Base-by-base conservation (phyloP, 2,113 vertebrate genomes). In the Urocolius indicus region DNA sequence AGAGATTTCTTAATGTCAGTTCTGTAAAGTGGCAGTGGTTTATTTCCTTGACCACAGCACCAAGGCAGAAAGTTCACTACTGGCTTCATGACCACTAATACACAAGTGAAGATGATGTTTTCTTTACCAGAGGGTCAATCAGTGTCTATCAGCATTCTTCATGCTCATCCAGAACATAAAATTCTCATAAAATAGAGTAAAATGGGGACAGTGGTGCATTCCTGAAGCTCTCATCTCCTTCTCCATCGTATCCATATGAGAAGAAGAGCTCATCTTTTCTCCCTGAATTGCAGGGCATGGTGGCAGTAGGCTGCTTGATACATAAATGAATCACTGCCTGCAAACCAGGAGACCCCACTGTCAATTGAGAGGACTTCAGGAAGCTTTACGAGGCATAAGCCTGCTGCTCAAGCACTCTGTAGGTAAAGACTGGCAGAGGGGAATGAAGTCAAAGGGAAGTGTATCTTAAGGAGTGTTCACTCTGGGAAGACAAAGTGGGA, bases 131-230 rank as follows among this genome's bases (percentile, higher is more conserved):
- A 69, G 38, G 38, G 51, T 66, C 74, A 57, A 30, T 63, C 58
- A 46, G 1, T 29, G 59, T 49, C 63, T 51, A 62, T 43, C 52
- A 63, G 22, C 0, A 0, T 55, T 55, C 32, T 57, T 57, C 29
- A 41, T 9, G 12, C 26, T 89, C 41, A 30, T 22, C 11, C 36
- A 77, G 52, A 72, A 67, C 17, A 46, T 1, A 11, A 68, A 87
- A 89, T 87, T 48, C 32, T 76, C 45, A 34, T 45, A 10, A 59
- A 38, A 45, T 0, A 18, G 11, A 30, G 17, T 24, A 36, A 74
- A 84, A 36, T 20, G 16, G 20, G 66, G 67, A 36, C 21, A 49
- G 2, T 29, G 7, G 12, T 1, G 0, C 49, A 26, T 36, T 76
- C 19, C 49, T 88, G 75, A 63, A 49, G 59, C 13, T 90, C 17